These are phyloP conservation scores for Pogona vitticeps DNA, from an alignment of 2,113 vertebrate genomes.

Conservation along the genomic window DNA sequence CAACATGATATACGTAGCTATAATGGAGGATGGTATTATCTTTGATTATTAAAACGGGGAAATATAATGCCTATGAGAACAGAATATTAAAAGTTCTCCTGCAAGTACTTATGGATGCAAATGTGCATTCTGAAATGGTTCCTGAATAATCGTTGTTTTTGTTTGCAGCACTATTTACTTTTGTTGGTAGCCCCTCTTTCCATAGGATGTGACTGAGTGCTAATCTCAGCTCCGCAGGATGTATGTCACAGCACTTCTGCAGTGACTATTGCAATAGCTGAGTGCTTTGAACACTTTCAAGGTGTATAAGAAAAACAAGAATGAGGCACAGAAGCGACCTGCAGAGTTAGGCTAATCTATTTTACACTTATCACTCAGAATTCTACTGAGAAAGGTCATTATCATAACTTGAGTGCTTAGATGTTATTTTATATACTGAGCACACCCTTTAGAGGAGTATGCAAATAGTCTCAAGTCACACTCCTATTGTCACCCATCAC, in stretches of 20 bases:
- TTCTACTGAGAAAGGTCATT: neutral
- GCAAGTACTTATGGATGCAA: neutral
- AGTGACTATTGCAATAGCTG: neutral
- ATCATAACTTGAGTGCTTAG: neutral
- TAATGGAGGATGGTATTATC: neutral
- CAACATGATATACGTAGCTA: neutral
- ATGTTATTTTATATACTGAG: neutral
- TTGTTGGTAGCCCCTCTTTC: neutral
- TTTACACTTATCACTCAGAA: neutral
- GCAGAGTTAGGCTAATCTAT: neutral
- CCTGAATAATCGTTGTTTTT: neutral
- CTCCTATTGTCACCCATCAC: neutral
- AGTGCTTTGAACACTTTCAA: neutral
- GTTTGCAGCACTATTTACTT: neutral
- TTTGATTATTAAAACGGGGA: neutral
- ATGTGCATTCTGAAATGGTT: neutral
- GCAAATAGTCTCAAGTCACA: neutral
- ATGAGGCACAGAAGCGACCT: neutral
- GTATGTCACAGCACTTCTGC: neutral
- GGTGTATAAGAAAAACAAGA: neutral
- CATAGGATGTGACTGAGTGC: neutral
- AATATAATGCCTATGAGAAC: neutral
- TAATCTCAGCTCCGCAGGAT: neutral
- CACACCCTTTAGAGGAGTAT: neutral
- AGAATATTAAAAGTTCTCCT: neutral